phyloP scores from a whole-genome alignment of 2,113 vertebrate genomes.

The Eira barbara region DNA sequence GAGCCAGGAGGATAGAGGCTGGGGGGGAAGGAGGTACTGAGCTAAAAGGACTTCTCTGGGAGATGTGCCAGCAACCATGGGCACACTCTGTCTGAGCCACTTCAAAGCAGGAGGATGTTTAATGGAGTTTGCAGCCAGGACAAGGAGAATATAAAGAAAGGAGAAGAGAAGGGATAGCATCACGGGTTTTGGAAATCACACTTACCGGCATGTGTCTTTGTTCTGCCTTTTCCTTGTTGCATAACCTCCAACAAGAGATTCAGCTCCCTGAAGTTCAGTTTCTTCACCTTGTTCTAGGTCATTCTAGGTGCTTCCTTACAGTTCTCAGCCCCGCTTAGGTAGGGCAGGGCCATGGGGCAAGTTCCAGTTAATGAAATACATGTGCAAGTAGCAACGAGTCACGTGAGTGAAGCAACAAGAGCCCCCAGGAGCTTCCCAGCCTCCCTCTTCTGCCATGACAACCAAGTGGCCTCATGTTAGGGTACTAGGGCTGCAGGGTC shows the following conservation, averaged over 20 bases:
- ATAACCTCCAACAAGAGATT: neutral
- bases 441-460: neutral
- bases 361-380: neutral
- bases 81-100: constrained; percentile 42
- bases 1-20: constrained; percentile 69
- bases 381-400: neutral
- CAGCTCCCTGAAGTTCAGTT: neutral
- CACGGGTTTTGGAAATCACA: neutral
- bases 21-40: neutral
- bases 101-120: constrained; percentile 24
- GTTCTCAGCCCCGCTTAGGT: neutral
- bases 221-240: neutral
- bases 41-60: constrained; percentile 49
- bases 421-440: neutral
- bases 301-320: neutral
- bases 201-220: neutral
- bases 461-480: neutral
- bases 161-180: neutral
- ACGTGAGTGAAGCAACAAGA: neutral
- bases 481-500: neutral
- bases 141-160: neutral
- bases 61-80: constrained; percentile 40
- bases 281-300: neutral
- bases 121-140: neutral
- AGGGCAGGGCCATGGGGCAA: neutral